phyloP scores from a whole-genome alignment of 2,113 vertebrate species.

The Ursus arctos region DNA sequence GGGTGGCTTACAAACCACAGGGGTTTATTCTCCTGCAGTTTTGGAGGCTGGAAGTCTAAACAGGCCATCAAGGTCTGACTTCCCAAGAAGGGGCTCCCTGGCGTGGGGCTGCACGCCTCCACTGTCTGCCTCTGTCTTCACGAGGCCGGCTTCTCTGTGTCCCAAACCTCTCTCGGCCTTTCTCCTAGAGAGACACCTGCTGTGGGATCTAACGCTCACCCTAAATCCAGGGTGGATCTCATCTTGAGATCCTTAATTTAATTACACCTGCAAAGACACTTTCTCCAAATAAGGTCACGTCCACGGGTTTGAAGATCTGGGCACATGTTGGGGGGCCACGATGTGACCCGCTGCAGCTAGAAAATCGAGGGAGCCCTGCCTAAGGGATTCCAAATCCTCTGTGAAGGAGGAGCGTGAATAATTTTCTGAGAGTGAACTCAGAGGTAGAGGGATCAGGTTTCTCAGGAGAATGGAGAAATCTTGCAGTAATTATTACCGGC shows the following conservation, averaged over 20 bases:
- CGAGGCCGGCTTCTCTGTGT: neutral
- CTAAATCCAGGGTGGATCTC: neutral
- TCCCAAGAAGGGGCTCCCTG: neutral
- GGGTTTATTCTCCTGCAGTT: neutral
- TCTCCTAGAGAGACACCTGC: neutral
- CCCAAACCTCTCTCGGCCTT: neutral
- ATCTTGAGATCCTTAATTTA: neutral
- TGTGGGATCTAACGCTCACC: neutral
- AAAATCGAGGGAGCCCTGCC: neutral
- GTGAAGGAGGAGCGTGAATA: neutral
- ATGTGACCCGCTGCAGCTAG: neutral
- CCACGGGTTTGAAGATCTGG: neutral
- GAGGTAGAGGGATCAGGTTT: neutral
- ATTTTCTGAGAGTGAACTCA: neutral
- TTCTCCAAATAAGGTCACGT: neutral
- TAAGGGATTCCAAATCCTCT: neutral
- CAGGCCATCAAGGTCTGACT: neutral
- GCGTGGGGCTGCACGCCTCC: neutral
- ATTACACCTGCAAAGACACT: neutral
- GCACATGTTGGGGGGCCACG: neutral
- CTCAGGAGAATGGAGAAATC: neutral
- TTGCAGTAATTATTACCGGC: neutral
- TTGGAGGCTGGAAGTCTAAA: neutral
- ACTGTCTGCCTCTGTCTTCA: neutral
- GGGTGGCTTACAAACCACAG: neutral